A percentile compares a stretch with the other conserved stretches of the same genome.
These are phyloP conservation scores for Amblyjoppa fuscipennis DNA, from an alignment of 2,888 invertebrate species.

Conservation along the genomic window DNA sequence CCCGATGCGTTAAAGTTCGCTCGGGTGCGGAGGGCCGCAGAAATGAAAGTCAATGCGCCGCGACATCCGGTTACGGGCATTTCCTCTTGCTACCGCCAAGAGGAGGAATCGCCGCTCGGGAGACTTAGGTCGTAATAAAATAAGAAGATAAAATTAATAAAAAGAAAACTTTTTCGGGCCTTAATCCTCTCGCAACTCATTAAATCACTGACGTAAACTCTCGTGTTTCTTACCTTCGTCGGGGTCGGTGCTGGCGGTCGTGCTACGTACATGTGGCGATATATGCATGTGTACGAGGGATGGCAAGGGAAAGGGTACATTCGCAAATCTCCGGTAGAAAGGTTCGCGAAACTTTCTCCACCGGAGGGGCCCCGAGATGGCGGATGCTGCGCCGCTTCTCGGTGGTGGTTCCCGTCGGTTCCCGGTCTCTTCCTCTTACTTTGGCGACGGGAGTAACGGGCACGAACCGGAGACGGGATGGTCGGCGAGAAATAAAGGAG, in stretches of 20 bases:
- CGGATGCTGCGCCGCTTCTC: slow-evolving; percentile 7
- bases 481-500: slow-evolving; percentile 22
- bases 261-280: not conserved
- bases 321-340: slow-evolving; percentile 39
- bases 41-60: slow-evolving; percentile 33
- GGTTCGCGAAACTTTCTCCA: slow-evolving; percentile 22
- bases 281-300: not conserved
- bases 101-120: too few species aligned
- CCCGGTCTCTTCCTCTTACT: not conserved
- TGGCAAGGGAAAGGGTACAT: not conserved
- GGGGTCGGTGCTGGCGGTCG: not conserved
- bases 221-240: slow-evolving; percentile 12
- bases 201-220: slow-evolving; percentile 35
- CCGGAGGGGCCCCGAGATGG: not conserved
- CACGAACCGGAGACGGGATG: too few species aligned
- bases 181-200: slow-evolving; percentile 3
- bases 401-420: not conserved
- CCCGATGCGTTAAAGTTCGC: not conserved
- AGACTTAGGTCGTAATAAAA: not conserved
- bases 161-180: not conserved
- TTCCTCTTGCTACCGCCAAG: not conserved
- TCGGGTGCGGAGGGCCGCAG: not conserved
- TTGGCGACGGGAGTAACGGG: not conserved
- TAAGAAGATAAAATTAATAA: slow-evolving; percentile 23
- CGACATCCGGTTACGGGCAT: slow-evolving; percentile 6